Evolutionary conservation across 1,140 invertebrate species (phyloP).

Genomic region (Atta cephalotes): DNA sequence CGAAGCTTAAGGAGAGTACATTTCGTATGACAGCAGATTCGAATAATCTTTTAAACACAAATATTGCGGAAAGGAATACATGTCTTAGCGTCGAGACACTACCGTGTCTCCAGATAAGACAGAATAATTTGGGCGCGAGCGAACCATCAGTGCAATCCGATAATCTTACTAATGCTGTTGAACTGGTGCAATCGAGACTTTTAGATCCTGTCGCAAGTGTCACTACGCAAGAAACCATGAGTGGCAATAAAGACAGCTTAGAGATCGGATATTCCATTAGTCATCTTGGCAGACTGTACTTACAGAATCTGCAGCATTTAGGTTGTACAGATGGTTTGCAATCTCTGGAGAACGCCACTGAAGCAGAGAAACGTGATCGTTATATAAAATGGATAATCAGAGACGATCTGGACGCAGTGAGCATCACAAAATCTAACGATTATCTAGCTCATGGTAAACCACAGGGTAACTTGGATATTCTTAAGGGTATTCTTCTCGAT

Average conservation of each 20-base stretch:
- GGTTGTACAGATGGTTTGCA: constrained; percentile 52
- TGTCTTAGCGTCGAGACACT: too few relatives aligned
- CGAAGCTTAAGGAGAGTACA: constrained; percentile 31
- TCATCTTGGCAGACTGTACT: constrained; percentile 76
- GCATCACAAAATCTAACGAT: constrained; percentile 74
- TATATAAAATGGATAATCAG: constrained; percentile 76
- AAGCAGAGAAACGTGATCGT: constrained; percentile 70
- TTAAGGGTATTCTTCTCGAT: constrained; percentile 83
- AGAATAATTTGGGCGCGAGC: background rate
- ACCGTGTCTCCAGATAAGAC: background rate
- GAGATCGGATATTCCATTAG: constrained; percentile 82
- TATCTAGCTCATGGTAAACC: constrained; percentile 76
- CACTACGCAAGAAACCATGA: constrained; percentile 71
- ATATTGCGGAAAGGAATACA: background rate
- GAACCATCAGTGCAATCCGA: constrained; percentile 37
- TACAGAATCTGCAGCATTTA: constrained; percentile 72
- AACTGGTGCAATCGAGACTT: constrained; percentile 4
- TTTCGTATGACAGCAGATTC: constrained; percentile 21
- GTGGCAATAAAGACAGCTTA: constrained; percentile 79
- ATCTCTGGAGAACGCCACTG: constrained; percentile 53
- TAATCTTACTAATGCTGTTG: background rate
- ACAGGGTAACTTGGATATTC: constrained; percentile 80
- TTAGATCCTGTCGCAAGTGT: constrained; percentile 55
- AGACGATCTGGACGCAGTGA: constrained; percentile 74
- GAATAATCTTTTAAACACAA: background rate